Base-by-base conservation (phyloP, 2,888 invertebrate species). In the Cataglyphis cursor region DNA sequence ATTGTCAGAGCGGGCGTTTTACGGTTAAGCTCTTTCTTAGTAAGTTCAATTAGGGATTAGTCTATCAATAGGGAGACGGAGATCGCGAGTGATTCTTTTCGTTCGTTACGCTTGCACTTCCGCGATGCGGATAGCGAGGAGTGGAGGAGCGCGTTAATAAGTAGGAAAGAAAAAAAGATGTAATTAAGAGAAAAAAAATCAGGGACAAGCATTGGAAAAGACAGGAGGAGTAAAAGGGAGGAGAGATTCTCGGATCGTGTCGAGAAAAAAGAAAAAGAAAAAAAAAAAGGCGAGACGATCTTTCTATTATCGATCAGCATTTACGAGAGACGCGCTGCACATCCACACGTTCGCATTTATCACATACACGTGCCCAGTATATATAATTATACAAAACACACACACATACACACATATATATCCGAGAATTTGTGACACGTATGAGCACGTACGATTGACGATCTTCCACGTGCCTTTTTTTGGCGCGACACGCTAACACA, bases 1-100 rank as follows among this genome's bases (percentile, higher is more conserved):
- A 92, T 94, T 94, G 94, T 94, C 94, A 93, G 94, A 95, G 94
- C 94, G 94, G 92, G 94, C 94, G 89, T 93, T 92, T 94, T 90
- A 94, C 91, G 90, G 88, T 94, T 95, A 94, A 95, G 94, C 91
- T 92, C 90, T 91, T 93, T 82, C 82, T 80, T 88, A 88, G 90
- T 88, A 86, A 87, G 85, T 90, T 87, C 84, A 75, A 86, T 93
- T 94, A 94, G 86, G 89, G 31, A 92, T 92, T 94, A 94, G 93
- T 90, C 87, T 87, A 91, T 89, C 89, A 75, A 72, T 82, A 85
- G 85, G 81, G 82, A 87, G 44, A 35, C 72, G 78, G 59, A 72
- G 24, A 87, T 85, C 85, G 85, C 85, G 85, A 85, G 84, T 76
- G 48, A 72, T 80, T 3, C 6, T 75, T 54, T 44, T 64, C 24